These are phyloP conservation scores for Andrena marginata DNA, from an alignment of 2,888 invertebrate genomes.

Conservation along the genomic window DNA sequence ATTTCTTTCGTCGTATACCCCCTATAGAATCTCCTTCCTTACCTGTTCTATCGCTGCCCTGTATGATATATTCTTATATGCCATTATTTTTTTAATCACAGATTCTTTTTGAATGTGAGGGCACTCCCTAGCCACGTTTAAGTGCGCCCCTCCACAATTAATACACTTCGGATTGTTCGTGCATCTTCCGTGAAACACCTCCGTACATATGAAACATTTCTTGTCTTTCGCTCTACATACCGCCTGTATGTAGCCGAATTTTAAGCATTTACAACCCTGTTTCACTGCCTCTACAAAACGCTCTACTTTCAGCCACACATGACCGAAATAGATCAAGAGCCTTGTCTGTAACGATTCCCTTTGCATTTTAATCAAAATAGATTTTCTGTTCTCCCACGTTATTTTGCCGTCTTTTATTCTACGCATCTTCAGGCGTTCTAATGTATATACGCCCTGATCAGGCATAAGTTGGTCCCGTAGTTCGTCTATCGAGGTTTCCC, in stretches of 20 bases:
- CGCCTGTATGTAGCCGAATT: background rate
- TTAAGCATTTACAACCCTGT: constrained; percentile 3
- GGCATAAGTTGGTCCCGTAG: background rate
- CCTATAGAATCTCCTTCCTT: background rate
- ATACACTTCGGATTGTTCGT: background rate
- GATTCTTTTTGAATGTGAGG: background rate
- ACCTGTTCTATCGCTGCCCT: background rate
- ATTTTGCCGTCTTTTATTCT: background rate
- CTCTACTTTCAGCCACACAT: constrained; percentile 8
- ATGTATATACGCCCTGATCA: background rate
- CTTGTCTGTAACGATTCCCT: background rate
- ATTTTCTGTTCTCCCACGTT: background rate
- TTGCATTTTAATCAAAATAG: background rate
- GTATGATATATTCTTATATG: background rate
- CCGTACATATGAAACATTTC: background rate
- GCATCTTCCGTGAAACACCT: background rate
- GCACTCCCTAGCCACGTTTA: background rate
- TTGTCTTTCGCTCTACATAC: background rate
- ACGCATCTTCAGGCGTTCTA: constrained; percentile 11
- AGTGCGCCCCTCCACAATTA: constrained; percentile 4
- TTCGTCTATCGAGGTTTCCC: constrained; percentile 15
- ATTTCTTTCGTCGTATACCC: background rate
- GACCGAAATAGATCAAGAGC: background rate
- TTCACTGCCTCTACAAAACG: constrained; percentile 4
- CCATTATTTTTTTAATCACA: constrained; percentile 3